These are phyloP conservation scores for Boleophthalmus pectinirostris DNA, from an alignment of 2,113 vertebrate genomes.

Conservation along the genomic window DNA sequence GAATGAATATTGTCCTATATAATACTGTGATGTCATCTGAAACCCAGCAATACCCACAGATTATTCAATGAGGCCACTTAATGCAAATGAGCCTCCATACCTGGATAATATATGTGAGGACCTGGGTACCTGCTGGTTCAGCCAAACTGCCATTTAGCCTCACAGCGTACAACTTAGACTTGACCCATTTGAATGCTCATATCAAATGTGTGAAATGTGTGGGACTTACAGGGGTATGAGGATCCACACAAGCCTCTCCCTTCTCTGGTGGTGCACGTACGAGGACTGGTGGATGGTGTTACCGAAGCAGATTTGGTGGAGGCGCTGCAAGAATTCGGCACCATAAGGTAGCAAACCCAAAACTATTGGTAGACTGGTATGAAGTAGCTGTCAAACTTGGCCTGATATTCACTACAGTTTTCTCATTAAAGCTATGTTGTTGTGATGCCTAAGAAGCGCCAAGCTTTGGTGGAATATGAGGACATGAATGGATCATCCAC, in stretches of 20 bases:
- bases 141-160: background rate
- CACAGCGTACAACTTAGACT: background rate
- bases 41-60: too few relatives aligned
- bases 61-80: too few relatives aligned
- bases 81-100: too few relatives aligned
- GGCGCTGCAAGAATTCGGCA: slow-evolving; percentile 92
- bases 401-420: background rate
- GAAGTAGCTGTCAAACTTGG: background rate
- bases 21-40: too few relatives aligned
- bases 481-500: slow-evolving; percentile 92
- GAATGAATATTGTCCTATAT: too few relatives aligned
- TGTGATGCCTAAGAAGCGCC: slow-evolving; percentile 96
- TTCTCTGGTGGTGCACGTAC: slow-evolving; percentile 91
- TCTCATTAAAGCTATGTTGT: slow-evolving; percentile 85
- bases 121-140: too few relatives aligned
- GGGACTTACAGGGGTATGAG: slow-evolving; percentile 80
- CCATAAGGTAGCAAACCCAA: slow-evolving; percentile 83
- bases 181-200: background rate
- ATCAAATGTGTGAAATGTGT: background rate
- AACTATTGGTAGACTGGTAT: background rate
- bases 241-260: slow-evolving; percentile 95
- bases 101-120: too few relatives aligned
- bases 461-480: slow-evolving; percentile 94
- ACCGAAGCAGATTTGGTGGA: slow-evolving; percentile 93
- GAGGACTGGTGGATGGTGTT: slow-evolving; percentile 90